Base-by-base conservation (phyloP, 2,113 vertebrate genomes). In the Megaptera novaeangliae region DNA sequence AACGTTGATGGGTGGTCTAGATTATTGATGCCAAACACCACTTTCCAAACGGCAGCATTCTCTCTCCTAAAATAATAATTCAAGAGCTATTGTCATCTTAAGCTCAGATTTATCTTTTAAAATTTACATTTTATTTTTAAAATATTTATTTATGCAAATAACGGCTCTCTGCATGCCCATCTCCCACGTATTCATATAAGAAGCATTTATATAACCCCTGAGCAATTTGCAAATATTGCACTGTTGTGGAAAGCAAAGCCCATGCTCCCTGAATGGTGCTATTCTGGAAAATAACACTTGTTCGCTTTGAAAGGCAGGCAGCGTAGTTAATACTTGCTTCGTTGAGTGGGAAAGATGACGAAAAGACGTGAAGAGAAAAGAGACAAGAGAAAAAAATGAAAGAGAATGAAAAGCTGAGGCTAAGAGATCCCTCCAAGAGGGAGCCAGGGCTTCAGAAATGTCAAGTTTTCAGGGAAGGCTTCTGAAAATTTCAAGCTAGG, bases 21-120 rank as follows among this genome's bases (percentile, higher is more conserved):
- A 94, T 99, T 99, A 98, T 99, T 99, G 75, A 99, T 99, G 9
- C 99, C 99, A 81, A 99, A 97, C 10, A 99, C 99, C 91, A 99
- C 99, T 97, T 98, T 99, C 99, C 99, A 99, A 25, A 99, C 94
- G 0, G 99, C 99, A 3, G 99, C 99, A 1, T 98, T 99, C 98
- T 99, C 99, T 92, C 99, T 98, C 98, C 99, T 99, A 95, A 57
- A 94, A 95, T 0, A 31, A 84, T 0, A 91, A 69, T 61, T 46
- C 44, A 52, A 96, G 96, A 92, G 9, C 34, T 10, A 27, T 17
- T 55, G 41, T n/a, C 85, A 86, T 72, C 29, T 87, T 89, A 36
- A 83, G 66, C 4, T 34, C 66, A 4, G 20, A 39, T 72, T 84
- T 46, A 41, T 12, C 25, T 49, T 71, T 83, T 34, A 17, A 29